Conservation (phyloP, 2,888 invertebrate genomes). For the Lissonota sp. region DNA sequence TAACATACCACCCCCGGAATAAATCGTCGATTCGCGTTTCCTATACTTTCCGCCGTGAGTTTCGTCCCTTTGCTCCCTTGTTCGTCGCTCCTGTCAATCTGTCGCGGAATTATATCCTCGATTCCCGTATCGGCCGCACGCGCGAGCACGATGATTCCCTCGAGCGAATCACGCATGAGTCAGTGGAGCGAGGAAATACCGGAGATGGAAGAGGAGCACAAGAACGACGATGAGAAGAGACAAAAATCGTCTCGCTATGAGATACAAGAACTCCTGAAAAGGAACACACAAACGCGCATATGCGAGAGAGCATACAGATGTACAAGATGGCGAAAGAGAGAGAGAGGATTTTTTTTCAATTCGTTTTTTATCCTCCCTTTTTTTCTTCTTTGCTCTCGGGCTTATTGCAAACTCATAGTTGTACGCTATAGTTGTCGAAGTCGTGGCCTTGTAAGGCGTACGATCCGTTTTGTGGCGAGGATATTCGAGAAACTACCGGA, state of each 20-base stretch:
- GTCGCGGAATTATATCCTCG: constrained; percentile 7
- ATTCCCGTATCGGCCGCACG: background rate
- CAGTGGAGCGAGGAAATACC: constrained; percentile 15
- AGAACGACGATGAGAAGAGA: constrained; percentile 18
- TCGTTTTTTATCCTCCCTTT: background rate
- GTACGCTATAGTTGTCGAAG: constrained; percentile 32
- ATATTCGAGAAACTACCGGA: constrained; percentile 30
- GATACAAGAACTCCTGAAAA: constrained; percentile 58
- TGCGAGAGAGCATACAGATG: constrained; percentile 19
- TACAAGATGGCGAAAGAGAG: constrained; percentile 12
- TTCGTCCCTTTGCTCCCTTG: background rate
- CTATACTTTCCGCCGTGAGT: background rate
- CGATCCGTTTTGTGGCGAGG: constrained; percentile 47
- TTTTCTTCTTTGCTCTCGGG: constrained; percentile 12
- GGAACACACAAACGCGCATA: constrained; percentile 38
- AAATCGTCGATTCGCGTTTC: background rate
- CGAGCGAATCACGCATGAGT: constrained; percentile 19
- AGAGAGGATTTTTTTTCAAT: constrained; percentile 21
- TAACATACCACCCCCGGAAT: constrained; percentile 18
- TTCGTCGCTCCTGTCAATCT: constrained; percentile 43
- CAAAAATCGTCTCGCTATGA: constrained; percentile 44
- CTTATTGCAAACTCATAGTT: constrained; percentile 55
- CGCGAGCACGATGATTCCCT: constrained; percentile 13
- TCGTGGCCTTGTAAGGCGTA: constrained; percentile 55
- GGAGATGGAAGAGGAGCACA: background rate